A percentile compares a stretch with the other conserved stretches of the same genome.
phyloP scores from a whole-genome alignment of 2,113 vertebrate genomes.

The Etheostoma spectabile region DNA sequence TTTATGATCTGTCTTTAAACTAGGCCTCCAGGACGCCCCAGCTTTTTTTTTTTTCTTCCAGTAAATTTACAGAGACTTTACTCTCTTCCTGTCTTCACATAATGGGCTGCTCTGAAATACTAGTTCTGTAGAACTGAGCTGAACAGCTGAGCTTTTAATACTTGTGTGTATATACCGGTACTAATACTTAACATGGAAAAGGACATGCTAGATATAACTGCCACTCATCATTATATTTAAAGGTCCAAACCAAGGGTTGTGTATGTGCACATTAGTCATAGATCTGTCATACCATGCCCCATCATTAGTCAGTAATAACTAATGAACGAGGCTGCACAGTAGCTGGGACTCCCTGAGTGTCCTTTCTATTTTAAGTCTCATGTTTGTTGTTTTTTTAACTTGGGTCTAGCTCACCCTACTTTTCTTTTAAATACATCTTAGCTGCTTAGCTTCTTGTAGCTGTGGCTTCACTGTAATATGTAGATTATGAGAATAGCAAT shows the following conservation, averaged over 20 bases:
- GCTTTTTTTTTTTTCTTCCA: not conserved
- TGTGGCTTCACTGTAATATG: conserved; percentile 6
- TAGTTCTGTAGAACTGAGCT: not conserved
- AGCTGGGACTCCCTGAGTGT: conserved; percentile 24
- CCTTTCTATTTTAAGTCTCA: conserved; percentile 21
- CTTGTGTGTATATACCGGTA: not conserved
- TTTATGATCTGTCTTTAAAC: not conserved
- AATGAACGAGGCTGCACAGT: conserved; percentile 25
- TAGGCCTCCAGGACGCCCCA: not conserved
- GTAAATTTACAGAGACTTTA: not conserved
- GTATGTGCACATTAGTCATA: conserved; percentile 5
- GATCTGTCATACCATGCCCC: conserved; percentile 18
- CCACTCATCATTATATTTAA: conserved; percentile 15
- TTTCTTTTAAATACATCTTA: not conserved
- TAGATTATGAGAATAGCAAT: not conserved
- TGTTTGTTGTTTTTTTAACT: not conserved
- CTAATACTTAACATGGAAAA: not conserved
- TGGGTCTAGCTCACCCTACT: conserved; percentile 5
- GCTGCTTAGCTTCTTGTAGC: not conserved
- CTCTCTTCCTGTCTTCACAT: not conserved
- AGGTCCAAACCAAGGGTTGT: not conserved
- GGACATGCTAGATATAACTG: not conserved
- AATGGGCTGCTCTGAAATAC: not conserved
- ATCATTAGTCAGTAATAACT: conserved; percentile 30
- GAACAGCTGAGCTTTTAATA: conserved; percentile 1